Base-by-base conservation (phyloP, 2,113 vertebrate species). In the Chauna torquata region DNA sequence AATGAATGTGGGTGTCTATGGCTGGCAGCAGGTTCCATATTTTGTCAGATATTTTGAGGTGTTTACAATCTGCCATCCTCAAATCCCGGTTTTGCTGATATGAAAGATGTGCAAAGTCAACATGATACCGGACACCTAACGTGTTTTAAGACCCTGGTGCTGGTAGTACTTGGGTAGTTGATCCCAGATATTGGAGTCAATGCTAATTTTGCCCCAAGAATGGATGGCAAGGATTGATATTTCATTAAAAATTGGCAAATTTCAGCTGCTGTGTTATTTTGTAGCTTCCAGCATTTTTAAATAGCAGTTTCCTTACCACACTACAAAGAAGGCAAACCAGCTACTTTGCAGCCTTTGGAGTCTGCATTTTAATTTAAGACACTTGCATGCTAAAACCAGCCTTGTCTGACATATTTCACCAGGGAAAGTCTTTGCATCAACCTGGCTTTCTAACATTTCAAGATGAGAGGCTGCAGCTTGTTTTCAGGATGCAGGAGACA, bases 341-440 rank as follows among this genome's bases (percentile, higher is more conserved):
- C 45, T 83, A 92, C 72, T 77, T 32, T 82, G 70, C 55, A 36
- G 58, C 30, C 88, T 80, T 58, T 62, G 50, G 85, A 92, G 95
- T 47, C 34, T 50, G 25, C n/a, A 6, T 91, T 88, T 92, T 75
- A 45, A 57, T 92, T 85, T 69, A 27, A 70, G 79, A 40, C 9
- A 13, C 9, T 95, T 92, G 22, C 5, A 30, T 0, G 0, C 58
- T 65, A 42, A 94, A 90, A 38, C 19, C 76, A 95, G 64, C 42
- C 59, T 72, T 54, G 27, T 72, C 89, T 95, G 88, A 92, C 70
- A 54, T 25, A 23, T 70, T 88, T 74, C 59, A 25, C 45, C 77
- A 3, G 16, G 32, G 88, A 36, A 74, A 65, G 58, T 77, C 4
- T 1, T 38, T 65, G n/a, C 66, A 69, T 58, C 78, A 34, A 18